phyloP scores from a whole-genome alignment of 2,113 vertebrate genomes.

The Macquaria australasica region DNA sequence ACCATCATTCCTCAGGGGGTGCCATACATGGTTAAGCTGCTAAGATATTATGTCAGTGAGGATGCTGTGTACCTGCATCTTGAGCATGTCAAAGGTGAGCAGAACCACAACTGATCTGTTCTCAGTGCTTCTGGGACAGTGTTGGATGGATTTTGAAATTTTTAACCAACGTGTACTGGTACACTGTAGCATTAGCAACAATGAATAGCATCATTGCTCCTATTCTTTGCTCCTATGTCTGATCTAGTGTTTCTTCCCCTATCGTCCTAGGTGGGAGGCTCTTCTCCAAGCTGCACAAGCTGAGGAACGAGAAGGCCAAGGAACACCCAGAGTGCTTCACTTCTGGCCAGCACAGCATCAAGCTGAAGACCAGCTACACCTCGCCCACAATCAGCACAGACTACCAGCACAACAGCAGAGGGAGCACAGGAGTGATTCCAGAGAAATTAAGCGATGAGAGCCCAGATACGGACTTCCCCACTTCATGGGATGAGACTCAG shows the following conservation, averaged over 20 bases:
- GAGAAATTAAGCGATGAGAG: constrained; percentile 59
- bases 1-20: constrained; percentile 97
- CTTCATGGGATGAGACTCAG: constrained; percentile 81
- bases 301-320: constrained; percentile 76
- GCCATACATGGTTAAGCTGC: constrained; percentile 95
- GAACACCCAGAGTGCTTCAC: constrained; percentile 79
- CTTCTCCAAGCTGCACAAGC: constrained; percentile 90
- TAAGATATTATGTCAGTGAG: constrained; percentile 94
- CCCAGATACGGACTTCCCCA: constrained; percentile 66
- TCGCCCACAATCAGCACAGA: constrained; percentile 74
- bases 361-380: constrained; percentile 80
- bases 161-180: background rate
- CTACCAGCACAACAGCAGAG: constrained; percentile 65
- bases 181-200: background rate
- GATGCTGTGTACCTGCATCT: constrained; percentile 95
- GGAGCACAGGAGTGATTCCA: background rate
- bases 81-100: constrained; percentile 92
- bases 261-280: constrained; percentile 88
- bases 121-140: background rate
- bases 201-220: background rate
- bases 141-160: background rate
- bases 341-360: constrained; percentile 75
- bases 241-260: background rate
- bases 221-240: background rate
- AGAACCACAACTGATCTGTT: background rate